These are phyloP conservation scores for Recurvirostra avosetta DNA, from an alignment of 2,113 vertebrate species.

Conservation along the genomic window DNA sequence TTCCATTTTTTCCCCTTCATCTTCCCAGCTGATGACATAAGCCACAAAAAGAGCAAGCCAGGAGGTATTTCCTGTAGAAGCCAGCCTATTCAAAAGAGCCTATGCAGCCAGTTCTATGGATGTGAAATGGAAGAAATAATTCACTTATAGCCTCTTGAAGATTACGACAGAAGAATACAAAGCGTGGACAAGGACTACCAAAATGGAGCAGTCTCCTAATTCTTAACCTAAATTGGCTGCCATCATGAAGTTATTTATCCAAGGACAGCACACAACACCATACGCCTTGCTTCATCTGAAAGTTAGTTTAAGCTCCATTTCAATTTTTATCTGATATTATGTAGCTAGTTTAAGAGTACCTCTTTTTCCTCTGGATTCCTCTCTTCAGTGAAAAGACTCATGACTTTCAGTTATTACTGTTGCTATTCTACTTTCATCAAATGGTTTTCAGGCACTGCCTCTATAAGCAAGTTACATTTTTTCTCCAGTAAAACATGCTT, in stretches of 20 bases:
- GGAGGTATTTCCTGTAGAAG: not conserved
- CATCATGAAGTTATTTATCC: not conserved
- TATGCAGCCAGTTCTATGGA: not conserved
- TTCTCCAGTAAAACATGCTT: not conserved
- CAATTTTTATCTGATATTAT: not conserved
- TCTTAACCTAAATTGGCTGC: not conserved
- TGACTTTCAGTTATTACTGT: not conserved
- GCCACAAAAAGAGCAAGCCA: not conserved
- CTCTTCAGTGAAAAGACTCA: not conserved
- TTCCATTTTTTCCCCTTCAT: not conserved
- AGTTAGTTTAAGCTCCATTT: not conserved
- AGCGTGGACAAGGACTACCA: not conserved
- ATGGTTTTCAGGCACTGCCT: not conserved
- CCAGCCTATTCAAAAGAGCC: not conserved
- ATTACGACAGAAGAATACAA: not conserved
- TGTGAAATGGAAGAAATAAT: not conserved
- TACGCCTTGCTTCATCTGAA: not conserved
- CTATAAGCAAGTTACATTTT: not conserved
- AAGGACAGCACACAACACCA: not conserved
- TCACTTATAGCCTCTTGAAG: not conserved
- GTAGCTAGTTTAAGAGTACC: not conserved
- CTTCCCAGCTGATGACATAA: not conserved
- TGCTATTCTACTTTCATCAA: not conserved
- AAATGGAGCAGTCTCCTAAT: not conserved
- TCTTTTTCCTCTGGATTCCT: not conserved